Evolutionary conservation across 2,888 invertebrate genomes (phyloP).

Genomic region (Dysmachus trigonus): DNA sequence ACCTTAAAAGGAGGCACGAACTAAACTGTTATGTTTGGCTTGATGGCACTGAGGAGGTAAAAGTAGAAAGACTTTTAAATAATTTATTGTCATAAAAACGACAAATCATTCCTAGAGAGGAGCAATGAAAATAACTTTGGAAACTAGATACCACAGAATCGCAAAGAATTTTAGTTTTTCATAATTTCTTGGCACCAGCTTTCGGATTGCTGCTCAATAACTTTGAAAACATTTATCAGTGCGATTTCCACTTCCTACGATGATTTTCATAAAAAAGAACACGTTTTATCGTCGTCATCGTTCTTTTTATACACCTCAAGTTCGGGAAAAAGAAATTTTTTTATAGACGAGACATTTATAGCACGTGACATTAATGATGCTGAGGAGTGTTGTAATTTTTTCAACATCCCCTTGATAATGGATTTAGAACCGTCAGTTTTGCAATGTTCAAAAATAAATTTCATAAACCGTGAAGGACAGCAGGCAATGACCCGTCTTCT

Average conservation of each 20-base stretch:
- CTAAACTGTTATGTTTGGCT: neutral
- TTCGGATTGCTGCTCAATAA: neutral
- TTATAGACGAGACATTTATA: neutral
- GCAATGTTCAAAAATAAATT: neutral
- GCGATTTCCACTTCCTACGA: neutral
- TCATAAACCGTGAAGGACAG: neutral
- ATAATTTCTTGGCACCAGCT: neutral
- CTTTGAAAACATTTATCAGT: neutral
- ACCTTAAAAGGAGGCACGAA: neutral
- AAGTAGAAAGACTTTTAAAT: neutral
- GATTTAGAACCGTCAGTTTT: neutral
- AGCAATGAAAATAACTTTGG: neutral
- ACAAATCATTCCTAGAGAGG: neutral
- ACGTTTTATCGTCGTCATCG: neutral
- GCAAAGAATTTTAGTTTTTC: neutral
- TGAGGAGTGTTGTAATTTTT: neutral
- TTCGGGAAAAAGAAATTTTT: neutral
- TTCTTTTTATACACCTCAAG: neutral
- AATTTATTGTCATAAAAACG: neutral
- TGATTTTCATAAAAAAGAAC: neutral
- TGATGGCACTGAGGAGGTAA: neutral
- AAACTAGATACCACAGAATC: neutral
- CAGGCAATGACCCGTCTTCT: neutral
- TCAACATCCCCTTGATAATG: neutral
- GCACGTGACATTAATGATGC: neutral